Evolutionary conservation across 2,113 vertebrate species (phyloP).

Genomic region (Pyxicephalus adspersus): DNA sequence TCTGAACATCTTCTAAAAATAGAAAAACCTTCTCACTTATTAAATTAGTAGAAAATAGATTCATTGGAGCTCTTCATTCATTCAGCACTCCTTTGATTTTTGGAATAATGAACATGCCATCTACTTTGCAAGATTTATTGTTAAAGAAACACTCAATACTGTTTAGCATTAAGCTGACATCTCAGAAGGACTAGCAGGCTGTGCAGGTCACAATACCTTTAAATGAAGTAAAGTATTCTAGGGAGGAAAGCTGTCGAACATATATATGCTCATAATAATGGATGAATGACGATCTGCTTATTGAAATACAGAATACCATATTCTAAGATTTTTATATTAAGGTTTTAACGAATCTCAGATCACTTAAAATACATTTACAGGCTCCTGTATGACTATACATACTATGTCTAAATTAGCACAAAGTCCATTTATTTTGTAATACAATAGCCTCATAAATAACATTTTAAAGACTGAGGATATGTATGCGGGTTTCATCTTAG

Average conservation of each 20-base stretch:
- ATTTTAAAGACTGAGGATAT: too few species aligned
- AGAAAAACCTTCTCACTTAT: not conserved
- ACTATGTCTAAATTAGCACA: too few species aligned
- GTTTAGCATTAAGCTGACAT: not conserved
- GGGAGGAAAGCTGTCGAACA: not conserved
- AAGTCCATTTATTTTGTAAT: too few species aligned
- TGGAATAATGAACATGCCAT: not conserved
- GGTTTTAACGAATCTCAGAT: too few species aligned
- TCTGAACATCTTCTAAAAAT: not conserved
- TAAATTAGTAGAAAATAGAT: not conserved
- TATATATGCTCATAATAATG: not conserved
- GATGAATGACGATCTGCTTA: not conserved
- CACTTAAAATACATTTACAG: too few species aligned
- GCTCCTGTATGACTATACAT: too few species aligned
- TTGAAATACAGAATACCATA: too few species aligned
- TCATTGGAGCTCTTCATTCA: not conserved
- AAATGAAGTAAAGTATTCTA: not conserved
- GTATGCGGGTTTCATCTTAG: too few species aligned
- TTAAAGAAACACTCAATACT: not conserved
- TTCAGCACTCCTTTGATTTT: not conserved
- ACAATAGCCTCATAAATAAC: too few species aligned
- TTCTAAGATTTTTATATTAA: too few species aligned
- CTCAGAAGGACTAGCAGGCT: not conserved
- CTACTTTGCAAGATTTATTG: not conserved
- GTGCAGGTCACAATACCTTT: not conserved